Base-by-base conservation (phyloP, 2,888 invertebrate genomes). In the Agonopterix alstromeriana region DNA sequence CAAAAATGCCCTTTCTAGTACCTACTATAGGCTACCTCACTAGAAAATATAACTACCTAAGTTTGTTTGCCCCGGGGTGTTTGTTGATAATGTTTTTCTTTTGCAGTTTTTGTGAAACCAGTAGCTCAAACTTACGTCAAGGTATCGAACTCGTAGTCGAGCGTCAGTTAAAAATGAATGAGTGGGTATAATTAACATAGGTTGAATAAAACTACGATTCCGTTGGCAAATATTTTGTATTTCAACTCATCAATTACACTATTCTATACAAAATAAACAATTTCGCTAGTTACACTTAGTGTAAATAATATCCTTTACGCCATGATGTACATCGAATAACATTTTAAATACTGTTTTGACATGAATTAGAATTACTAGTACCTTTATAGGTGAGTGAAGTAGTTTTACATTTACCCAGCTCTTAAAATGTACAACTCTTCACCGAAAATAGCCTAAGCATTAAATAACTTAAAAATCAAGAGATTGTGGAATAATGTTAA, bases 401-500 rank as follows among this genome's bases (percentile, higher is more conserved):
- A 72, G 75, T 79, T 78, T 68, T 82, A 85, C 87, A 85, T 85
- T 86, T 82, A 62, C 85, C 86, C 87, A 87, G 87, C 87, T 87
- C 78, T 62, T 55, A 67, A 82, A 85, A 86, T 84, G 83, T 84
- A 84, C 57, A 82, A 82, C 75, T 72, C 73, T 78, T 84, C 81
- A 77, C 80, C 27, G 53, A 54, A 56, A 55, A 64, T 50, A 53
- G 53, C 48, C 51, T 58, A 53, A 10, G 10, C 8, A 42, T 12
- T 53, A 44, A 44, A 9, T 5, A 12, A 51, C 46, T 46, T 54
- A 50, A 58, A 58, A 60, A 55, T 53, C 56, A 55, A 53, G 48
- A 57, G 47, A 43, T 38, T 9, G 5, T 17, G 51, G 7, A 27
- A 27, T 1, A 3, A 27, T 47, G 45, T 56, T 50, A 58, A 57